Evolutionary conservation across 2,113 vertebrate species (phyloP), one percentile per base, ranked within the genome.

Genomic region (Salvelinus sp.): DNA sequence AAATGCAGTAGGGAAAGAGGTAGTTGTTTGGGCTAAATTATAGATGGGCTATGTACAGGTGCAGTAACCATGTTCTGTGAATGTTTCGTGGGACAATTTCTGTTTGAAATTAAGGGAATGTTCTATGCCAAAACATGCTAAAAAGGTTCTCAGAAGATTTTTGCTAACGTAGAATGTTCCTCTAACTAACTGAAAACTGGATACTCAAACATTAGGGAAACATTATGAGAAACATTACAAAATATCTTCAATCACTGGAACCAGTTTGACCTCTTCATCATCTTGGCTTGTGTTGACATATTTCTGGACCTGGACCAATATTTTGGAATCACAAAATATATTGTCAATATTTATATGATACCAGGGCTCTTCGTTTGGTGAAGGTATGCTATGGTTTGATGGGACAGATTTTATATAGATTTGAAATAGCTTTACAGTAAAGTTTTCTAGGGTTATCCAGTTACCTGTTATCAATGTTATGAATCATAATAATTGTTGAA

Each of bases 201-300:
- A 38, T 9, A 38, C 38, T 38, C 38, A 38, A 9, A 38, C 38
- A 38, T 38, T 38, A 7, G 33, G 33, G 33, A 38, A 38, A 38
- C 33, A 38, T 33, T 33, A 33, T 38, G 7, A 7, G 33, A 6
- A 38, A 38, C 33, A 38, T 38, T 7, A 7, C 0, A 38, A 38
- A 38, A 38, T 33, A 28, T 88, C 57, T 78, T 57, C 70, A 71
- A 83, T 25, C 87, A 81, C 22, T 83, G 82, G 83, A 87, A 87
- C 57, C 78, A 74, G 68, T 85, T 85, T 82, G 87, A 88, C 22
- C 6, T 87, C 23, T 9, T 86, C 58, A 74, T 84, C 73, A 7
- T 74, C 30, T 6, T 85, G 69, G 79, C 81, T 50, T 22, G 66
- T 69, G 75, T 75, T 22, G 83, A 85, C 78, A 74, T 82, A 22